These are phyloP conservation scores for Apamea epomidion DNA, from an alignment of 2,888 invertebrate species.

Conservation along the genomic window DNA sequence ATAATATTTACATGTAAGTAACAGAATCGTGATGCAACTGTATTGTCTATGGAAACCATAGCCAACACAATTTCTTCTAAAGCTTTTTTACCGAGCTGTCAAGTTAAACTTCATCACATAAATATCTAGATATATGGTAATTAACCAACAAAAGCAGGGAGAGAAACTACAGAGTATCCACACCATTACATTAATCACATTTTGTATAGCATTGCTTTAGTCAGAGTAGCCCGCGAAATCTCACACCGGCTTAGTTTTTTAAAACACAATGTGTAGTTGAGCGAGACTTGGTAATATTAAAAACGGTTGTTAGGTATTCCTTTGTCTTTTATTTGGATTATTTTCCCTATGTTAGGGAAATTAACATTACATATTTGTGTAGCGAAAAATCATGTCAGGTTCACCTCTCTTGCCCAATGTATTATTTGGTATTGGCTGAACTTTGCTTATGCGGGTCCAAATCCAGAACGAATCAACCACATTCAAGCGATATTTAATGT, in stretches of 20 bases:
- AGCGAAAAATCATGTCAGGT: too few species aligned
- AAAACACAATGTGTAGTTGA: constrained; percentile 13
- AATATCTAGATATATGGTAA: constrained; percentile 47
- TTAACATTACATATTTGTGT: too few species aligned
- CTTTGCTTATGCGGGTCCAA: neutral
- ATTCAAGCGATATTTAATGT: neutral
- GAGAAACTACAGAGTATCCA: constrained; percentile 66
- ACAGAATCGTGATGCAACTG: neutral
- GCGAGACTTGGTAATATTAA: constrained; percentile 32
- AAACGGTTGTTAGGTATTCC: neutral
- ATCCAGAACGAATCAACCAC: neutral
- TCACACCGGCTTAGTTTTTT: constrained; percentile 41
- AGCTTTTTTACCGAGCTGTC: constrained; percentile 25
- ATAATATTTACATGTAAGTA: constrained; percentile 24
- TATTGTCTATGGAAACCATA: constrained; percentile 19
- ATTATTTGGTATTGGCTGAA: neutral
- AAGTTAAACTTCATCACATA: constrained; percentile 44
- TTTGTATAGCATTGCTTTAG: constrained; percentile 50
- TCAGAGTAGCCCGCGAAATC: constrained; percentile 53
- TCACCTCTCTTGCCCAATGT: neutral
- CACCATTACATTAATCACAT: constrained; percentile 71
- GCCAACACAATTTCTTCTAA: constrained; percentile 6
- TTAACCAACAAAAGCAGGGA: constrained; percentile 63
- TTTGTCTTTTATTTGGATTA: neutral
- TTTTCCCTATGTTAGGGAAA: neutral